phyloP scores from a whole-genome alignment of 2,888 invertebrate species.

The Tetragonula carbonaria region DNA sequence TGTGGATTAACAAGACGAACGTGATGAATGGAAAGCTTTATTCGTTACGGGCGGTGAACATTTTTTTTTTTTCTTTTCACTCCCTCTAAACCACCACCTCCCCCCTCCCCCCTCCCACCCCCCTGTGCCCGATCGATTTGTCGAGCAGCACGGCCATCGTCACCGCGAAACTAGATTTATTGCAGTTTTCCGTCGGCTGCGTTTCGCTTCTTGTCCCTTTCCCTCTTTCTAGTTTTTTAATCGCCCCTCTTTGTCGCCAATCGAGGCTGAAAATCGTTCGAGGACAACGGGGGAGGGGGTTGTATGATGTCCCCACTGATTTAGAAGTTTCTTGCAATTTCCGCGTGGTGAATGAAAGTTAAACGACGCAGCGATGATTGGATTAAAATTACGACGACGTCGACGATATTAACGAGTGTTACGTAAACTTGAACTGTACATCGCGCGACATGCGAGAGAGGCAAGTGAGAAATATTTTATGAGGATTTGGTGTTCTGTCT shows the following conservation, averaged over 20 bases:
- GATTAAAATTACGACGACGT: no score
- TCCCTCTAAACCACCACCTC: neutral
- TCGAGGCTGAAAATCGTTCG: neutral
- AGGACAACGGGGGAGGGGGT: neutral
- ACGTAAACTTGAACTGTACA: no score
- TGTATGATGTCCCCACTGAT: neutral
- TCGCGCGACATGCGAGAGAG: no score
- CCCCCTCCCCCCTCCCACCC: neutral
- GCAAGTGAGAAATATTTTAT: no score
- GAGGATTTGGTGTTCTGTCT: no score
- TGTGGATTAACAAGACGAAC: conserved; percentile 63
- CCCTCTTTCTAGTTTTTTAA: neutral
- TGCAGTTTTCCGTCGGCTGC: conserved; percentile 39
- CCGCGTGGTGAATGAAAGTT: neutral
- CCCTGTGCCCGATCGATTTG: conserved; percentile 50
- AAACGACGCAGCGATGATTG: neutral
- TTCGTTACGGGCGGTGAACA: conserved; percentile 52
- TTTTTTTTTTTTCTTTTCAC: conserved; percentile 32
- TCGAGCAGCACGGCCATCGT: conserved; percentile 55
- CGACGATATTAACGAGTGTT: no score
- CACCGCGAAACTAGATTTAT: conserved; percentile 58
- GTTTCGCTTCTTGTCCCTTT: conserved; percentile 15
- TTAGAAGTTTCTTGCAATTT: neutral
- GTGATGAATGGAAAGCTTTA: conserved; percentile 62
- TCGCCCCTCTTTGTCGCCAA: neutral